These are phyloP conservation scores for Salvator merianae DNA, from an alignment of 2,113 vertebrate species.

Conservation along the genomic window DNA sequence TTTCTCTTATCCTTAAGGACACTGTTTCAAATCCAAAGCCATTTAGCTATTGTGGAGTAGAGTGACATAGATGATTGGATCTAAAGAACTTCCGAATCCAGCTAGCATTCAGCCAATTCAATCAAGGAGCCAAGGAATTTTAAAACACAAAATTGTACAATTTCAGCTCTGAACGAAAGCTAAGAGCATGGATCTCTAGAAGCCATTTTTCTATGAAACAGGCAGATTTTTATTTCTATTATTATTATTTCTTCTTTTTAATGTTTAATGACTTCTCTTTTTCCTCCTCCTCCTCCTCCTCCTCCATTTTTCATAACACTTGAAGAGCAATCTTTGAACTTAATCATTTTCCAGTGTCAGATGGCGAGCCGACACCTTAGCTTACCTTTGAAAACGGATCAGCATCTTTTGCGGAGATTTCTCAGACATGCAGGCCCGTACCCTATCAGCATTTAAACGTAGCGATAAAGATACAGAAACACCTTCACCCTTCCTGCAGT, in stretches of 20 bases:
- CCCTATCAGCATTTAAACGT: neutral
- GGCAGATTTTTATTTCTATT: neutral
- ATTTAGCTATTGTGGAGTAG: constrained; percentile 9
- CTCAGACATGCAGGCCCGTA: neutral
- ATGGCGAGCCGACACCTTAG: neutral
- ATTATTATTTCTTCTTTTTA: too few relatives aligned
- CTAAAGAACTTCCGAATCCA: neutral
- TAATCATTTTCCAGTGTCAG: too few relatives aligned
- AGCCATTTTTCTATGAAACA: rapidly evolving
- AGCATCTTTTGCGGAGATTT: neutral
- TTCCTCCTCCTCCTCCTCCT: too few relatives aligned
- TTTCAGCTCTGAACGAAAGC: neutral
- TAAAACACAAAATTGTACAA: neutral
- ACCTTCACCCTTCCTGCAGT: too few relatives aligned
- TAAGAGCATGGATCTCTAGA: neutral
- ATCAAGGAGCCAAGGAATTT: neutral
- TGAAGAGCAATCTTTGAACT: neutral
- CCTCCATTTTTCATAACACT: too few relatives aligned
- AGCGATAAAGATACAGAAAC: neutral
- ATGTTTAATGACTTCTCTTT: too few relatives aligned
- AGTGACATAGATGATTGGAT: neutral
- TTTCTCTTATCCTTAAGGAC: neutral
- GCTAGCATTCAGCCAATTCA: neutral
- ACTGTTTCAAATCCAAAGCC: neutral
- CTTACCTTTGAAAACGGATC: neutral